Base-by-base conservation (phyloP, 2,888 invertebrate species). In the Phyllotreta striolata region DNA sequence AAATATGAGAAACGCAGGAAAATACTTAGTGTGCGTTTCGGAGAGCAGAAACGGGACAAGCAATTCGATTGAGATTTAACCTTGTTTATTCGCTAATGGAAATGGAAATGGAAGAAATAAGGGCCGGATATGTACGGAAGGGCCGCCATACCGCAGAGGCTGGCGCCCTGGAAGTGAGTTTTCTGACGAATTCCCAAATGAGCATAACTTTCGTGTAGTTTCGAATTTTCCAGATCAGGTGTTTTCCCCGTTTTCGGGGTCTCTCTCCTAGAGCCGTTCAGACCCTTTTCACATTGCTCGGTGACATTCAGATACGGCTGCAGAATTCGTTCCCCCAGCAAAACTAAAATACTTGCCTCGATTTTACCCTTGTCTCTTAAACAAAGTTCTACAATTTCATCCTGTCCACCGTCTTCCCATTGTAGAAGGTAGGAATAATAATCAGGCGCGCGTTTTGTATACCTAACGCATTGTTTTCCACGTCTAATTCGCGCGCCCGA, bases 201-300 rank as follows among this genome's bases (percentile, higher is more conserved):
- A 60, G 60, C 60, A 60, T 60, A 60, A 60, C 60, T 60, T 60
- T 60, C 52, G 41, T 40, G 44, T 52, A 60, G 60, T 60, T 60
- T 60, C 60, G 60, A 60, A 60, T 60, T 60, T 60, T 60, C 60
- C 60, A 60, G 60, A 60, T 60, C 60, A 60, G 60, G 60, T 60
- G 60, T 60, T 60, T 60, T 60, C 60, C 59, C 51, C 52, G 37
- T 52, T 60, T 60, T 24, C 1, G 24, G 54, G 60, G 38, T 43
- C 43, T 60, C 43, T 60, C 52, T 60, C 52, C 60, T 54, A 60
- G 41, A 55, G 43, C 55, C 55, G 55, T 38, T 55, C 55, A 55
- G 60, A 60, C 60, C 60, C 60, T 60, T 60, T 52, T 52, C 60
- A 60, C 60, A 60, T 60, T 60, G 60, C 60, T 60, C 52, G 54